Evolutionary conservation across 2,888 invertebrate genomes (phyloP), one percentile per base, ranked within the genome.

Genomic region (Troides oblongomaculatus): DNA sequence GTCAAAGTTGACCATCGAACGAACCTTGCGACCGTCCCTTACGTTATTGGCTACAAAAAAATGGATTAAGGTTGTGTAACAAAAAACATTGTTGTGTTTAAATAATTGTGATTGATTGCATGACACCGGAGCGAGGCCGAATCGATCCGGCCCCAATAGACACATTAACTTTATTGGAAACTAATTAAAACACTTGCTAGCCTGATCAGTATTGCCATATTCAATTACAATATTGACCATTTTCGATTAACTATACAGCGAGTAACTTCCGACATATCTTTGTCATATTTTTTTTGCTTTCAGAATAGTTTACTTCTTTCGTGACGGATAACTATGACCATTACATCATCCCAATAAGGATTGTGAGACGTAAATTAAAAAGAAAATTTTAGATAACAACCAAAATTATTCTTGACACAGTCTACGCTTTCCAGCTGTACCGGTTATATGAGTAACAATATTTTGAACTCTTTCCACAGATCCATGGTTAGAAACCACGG

Each of bases 81-180:
- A 50, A 50, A 50, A 50, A 50, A 17, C 5, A 14, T 18, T 2
- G 50, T 18, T 50, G 17, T 50, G 57, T 65, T 62, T 67, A 58
- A 68, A 68, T 62, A 68, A 68, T 62, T 30, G 62, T 68, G 67
- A 68, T 62, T 57, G 67, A 68, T 68, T 25, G 57, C 18, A 30
- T 46, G 43, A 12, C 25, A 60, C 67, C 8, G 67, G 58, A 46
- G 4, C 67, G 62, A 68, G 46, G 62, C 43, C 67, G 57, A 62
- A 67, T 67, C 43, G 66, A 67, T 62, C 18, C 61, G 56, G 25
- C 14, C 66, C 66, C 43, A 39, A 39, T 67, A 61, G 66, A 66
- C 66, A 62, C 66, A 66, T 67, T 62, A 56, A 25, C 66, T 67
- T 62, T 67, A 67, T 67, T 67, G 56, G 62, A 43, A 67, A 62